A percentile compares a stretch with the other conserved stretches of the same genome.
Evolutionary conservation across 1,140 invertebrate species (phyloP).

Genomic region (Drosophila quadrilineata): DNA sequence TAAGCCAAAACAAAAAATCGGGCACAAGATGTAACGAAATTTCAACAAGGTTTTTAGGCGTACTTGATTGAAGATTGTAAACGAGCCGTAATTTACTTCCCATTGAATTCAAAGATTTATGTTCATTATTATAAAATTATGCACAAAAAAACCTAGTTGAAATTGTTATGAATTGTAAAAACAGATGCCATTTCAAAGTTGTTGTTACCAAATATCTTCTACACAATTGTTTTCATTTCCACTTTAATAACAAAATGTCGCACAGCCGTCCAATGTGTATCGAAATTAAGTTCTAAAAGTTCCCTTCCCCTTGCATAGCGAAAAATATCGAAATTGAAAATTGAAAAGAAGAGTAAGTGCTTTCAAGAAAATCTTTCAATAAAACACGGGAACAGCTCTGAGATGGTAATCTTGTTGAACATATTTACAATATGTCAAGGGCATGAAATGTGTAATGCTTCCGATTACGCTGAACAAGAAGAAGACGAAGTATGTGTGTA

Average conservation of each 20-base stretch:
- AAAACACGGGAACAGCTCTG: too few relatives aligned
- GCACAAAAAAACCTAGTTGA: constrained; percentile 6
- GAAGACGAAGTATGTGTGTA: constrained; percentile 27
- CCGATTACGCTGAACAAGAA: constrained; percentile 16
- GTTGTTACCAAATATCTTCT: constrained; percentile 17
- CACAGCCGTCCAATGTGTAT: constrained; percentile 59
- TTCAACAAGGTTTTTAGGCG: too few relatives aligned
- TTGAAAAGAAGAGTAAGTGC: not conserved
- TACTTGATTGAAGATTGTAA: too few relatives aligned
- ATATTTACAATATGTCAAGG: too few relatives aligned
- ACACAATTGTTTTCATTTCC: too few relatives aligned
- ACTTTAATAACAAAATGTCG: constrained; percentile 32
- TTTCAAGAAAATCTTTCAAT: too few relatives aligned
- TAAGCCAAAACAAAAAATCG: constrained; percentile 48
- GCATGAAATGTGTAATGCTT: too few relatives aligned
- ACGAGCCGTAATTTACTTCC: too few relatives aligned
- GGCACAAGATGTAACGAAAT: too few relatives aligned
- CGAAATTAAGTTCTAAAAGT: not conserved
- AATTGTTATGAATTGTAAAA: constrained; percentile 1
- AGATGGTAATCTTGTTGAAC: too few relatives aligned
- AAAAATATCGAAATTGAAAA: not conserved
- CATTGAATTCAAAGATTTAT: constrained; percentile 8
- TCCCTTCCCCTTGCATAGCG: not conserved
- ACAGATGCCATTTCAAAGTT: constrained; percentile 3
- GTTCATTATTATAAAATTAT: constrained; percentile 35